Evolutionary conservation across 2,888 invertebrate species (phyloP), one percentile per base, ranked within the genome.

Genomic region (Strigamia maritima): DNA sequence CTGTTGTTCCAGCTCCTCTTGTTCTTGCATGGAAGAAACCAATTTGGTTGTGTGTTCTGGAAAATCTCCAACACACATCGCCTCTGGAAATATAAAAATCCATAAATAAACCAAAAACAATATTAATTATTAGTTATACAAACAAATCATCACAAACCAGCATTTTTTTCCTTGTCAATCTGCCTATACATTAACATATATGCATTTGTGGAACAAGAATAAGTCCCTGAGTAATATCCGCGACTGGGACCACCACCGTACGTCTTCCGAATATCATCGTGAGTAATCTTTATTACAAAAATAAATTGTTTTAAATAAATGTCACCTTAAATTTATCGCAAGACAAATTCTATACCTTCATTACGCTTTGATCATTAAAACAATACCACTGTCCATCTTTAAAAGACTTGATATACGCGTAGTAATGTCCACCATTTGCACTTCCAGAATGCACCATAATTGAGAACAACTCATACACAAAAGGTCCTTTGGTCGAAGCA

Each of bases 371-470:
- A 86, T 95, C 95, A 86, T 95, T 95, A 85, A 95, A 95, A 84
- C 94, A 93, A 85, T 91, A 92, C 95, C 95, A 95, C 82, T 91
- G 90, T 80, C 90, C 89, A 83, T 87, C 87, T 80, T 86, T 87
- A 82, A 88, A 84, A 80, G 87, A 88, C 88, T 94, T 94, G 80
- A 95, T 94, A 84, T 94, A 95, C 1, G 94, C 95, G 86, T 93
- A 95, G 86, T 96, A 96, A 86, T 95, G 95, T 0, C 95, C 95
- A 28, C 94, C 94, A 22, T 92, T 92, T 0, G 95, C 94, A 86
- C 93, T 94, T 14, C 95, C 95, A 28, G 94, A 93, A 87, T 95
- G 95, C 80, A 95, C 93, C 94, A 95, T 94, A 82, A 95, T 94
- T 22, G 94, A 93, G 86, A 94, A 95, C 44, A 96, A 87, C 85